These are phyloP conservation scores for Parotocinclus haroldoi DNA, from an alignment of 2,797 vertebrate species.

Conservation along the genomic window DNA sequence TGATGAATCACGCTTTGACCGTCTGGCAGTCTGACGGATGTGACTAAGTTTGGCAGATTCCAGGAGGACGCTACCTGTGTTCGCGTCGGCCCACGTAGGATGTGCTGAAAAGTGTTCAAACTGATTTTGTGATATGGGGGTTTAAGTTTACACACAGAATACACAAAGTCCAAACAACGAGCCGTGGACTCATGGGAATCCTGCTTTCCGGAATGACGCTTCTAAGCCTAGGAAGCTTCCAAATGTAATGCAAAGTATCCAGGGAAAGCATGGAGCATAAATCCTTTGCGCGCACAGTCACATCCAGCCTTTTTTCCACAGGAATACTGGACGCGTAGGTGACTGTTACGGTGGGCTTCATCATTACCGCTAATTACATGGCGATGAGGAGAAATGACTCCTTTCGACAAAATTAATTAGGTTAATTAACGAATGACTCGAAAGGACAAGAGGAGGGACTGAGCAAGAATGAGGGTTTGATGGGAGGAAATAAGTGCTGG, in stretches of 20 bases:
- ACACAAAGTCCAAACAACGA: no score
- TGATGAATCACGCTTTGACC: neutral
- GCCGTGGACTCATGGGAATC: no score
- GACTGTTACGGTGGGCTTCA: constrained; percentile 49
- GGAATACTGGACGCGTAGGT: constrained; percentile 61
- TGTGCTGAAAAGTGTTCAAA: no score
- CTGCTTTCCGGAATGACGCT: no score
- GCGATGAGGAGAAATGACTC: constrained; percentile 37
- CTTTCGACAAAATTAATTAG: constrained; percentile 21
- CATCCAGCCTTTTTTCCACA: constrained; percentile 40
- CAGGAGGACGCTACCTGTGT: neutral
- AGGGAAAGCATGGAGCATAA: constrained; percentile 30
- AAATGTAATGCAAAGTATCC: no score
- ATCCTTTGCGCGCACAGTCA: constrained; percentile 30
- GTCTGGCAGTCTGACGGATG: neutral
- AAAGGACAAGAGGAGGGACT: neutral
- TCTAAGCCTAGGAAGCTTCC: no score
- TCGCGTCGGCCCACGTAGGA: no score
- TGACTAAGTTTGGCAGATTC: neutral
- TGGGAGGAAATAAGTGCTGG: neutral
- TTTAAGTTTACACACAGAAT: no score
- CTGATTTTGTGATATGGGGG: no score
- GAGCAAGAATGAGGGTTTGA: neutral
- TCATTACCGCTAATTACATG: constrained; percentile 27
- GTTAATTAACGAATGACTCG: constrained; percentile 32